Evolutionary conservation across 2,113 vertebrate genomes (phyloP).

Genomic region (Thalassarche chlororhynchos): DNA sequence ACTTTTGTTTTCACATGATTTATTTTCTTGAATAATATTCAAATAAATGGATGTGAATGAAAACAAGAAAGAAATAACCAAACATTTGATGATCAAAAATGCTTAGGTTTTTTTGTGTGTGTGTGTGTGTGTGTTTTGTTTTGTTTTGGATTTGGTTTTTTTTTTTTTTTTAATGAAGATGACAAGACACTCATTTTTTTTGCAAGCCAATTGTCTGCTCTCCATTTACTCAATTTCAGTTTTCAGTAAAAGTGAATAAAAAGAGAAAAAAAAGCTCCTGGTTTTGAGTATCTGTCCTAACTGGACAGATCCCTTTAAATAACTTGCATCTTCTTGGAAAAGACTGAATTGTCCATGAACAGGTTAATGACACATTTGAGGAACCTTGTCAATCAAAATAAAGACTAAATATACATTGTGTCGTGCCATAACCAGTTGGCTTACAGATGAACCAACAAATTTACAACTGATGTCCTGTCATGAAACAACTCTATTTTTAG

Average conservation of each 20-base stretch:
- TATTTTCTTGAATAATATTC: neutral
- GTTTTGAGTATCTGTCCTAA: neutral
- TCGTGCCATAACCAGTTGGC: neutral
- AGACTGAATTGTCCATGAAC: neutral
- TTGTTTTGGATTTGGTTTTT: neutral
- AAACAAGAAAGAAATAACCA: neutral
- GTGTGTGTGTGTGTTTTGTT: neutral
- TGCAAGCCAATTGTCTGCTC: neutral
- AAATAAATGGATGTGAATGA: neutral
- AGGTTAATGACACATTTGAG: neutral
- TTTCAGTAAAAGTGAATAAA: neutral
- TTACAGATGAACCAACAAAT: neutral
- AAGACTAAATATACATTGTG: neutral
- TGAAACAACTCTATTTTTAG: neutral
- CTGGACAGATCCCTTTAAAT: neutral
- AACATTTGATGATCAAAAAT: neutral
- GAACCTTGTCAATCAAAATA: neutral
- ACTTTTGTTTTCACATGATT: neutral
- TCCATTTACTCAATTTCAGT: neutral
- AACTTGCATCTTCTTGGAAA: neutral
- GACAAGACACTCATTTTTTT: neutral
- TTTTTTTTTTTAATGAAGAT: neutral
- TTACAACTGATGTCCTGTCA: neutral
- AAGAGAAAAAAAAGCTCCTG: fast-evolving
- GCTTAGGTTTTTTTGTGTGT: neutral